These are phyloP conservation scores for Atlantisia rogersi DNA, from an alignment of 2,113 vertebrate species.

Conservation along the genomic window DNA sequence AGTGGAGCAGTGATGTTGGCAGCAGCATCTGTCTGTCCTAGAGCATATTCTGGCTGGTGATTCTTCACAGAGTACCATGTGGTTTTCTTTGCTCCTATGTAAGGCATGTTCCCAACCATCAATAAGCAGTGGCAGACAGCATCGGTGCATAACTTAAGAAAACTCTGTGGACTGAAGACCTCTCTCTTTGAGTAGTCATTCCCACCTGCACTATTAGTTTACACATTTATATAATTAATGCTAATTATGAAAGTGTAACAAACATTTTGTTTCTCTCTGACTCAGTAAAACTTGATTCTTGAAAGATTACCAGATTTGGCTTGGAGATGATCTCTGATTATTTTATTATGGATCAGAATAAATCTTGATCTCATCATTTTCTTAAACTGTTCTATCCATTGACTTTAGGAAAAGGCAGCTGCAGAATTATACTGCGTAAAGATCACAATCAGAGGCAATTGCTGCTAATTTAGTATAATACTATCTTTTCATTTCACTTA, in stretches of 20 bases:
- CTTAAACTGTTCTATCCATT: background rate
- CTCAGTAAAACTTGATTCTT: background rate
- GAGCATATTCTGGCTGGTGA: background rate
- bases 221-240: background rate
- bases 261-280: background rate
- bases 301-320: background rate
- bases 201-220: background rate
- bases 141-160: background rate
- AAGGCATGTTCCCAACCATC: background rate
- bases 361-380: background rate
- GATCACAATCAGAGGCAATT: background rate
- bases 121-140: background rate
- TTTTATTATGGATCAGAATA: background rate
- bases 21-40: background rate
- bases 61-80: background rate
- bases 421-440: background rate
- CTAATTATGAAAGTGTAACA: background rate
- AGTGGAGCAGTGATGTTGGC: background rate
- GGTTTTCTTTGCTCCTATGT: background rate
- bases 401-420: background rate
- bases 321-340: background rate
- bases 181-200: background rate
- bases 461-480: background rate
- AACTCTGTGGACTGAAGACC: background rate
- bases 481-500: conserved; percentile 26